Evolutionary conservation across 2,113 vertebrate genomes (phyloP).

Genomic region (Cheirogaleus medius): DNA sequence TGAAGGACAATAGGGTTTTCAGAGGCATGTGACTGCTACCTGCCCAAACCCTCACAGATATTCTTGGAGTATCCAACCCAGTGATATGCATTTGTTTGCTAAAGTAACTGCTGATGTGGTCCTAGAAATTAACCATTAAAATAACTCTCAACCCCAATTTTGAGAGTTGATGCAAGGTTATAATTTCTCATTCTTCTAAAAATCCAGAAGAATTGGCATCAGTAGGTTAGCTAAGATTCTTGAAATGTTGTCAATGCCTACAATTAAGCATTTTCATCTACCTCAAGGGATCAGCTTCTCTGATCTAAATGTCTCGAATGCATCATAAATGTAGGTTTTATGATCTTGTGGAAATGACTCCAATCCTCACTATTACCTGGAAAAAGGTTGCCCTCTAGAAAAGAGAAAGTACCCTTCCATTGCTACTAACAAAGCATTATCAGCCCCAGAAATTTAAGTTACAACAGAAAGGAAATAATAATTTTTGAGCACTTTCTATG

Average conservation of each 20-base stretch:
- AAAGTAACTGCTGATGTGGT: background rate
- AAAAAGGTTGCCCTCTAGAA: background rate
- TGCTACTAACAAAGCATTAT: background rate
- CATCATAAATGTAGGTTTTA: background rate
- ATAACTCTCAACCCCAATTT: background rate
- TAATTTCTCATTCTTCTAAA: background rate
- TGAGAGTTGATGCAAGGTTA: background rate
- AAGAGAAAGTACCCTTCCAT: background rate
- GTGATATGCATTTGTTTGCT: background rate
- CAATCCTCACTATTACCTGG: background rate
- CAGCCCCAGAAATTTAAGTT: background rate
- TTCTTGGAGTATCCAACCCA: background rate
- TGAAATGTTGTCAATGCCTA: background rate
- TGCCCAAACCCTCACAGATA: background rate
- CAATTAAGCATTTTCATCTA: background rate
- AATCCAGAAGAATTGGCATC: background rate
- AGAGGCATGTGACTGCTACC: background rate
- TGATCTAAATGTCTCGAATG: background rate
- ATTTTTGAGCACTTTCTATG: background rate
- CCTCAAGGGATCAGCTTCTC: background rate
- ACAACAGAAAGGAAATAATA: background rate
- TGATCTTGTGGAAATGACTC: background rate
- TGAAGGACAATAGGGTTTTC: background rate
- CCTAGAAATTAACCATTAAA: background rate
- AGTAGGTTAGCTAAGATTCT: background rate